Percentiles rank a stretch among this genome's conserved stretches.
These are phyloP conservation scores for Toxostoma redivivum DNA, from an alignment of 2,113 vertebrate genomes.

Conservation along the genomic window DNA sequence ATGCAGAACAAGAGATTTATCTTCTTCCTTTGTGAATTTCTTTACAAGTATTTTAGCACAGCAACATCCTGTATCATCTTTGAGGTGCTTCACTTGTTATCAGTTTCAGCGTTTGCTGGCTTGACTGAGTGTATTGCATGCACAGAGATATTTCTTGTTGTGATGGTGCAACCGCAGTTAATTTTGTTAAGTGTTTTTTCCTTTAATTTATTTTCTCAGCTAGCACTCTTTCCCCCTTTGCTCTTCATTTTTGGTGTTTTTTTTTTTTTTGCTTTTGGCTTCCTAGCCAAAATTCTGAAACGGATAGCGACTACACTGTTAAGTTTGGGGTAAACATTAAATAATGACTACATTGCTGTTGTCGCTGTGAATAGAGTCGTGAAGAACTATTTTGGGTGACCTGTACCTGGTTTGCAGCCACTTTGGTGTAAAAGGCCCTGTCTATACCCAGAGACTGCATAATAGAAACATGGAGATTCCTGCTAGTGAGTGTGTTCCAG, in stretches of 20 bases:
- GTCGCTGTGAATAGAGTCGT: not conserved
- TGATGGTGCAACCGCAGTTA: not conserved
- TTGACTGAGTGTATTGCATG: not conserved
- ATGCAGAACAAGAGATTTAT: not conserved
- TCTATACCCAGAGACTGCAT: rapidly evolving
- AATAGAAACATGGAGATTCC: not conserved
- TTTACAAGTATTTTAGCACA: not conserved
- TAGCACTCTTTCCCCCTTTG: not conserved
- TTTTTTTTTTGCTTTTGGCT: not conserved
- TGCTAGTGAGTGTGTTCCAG: not conserved
- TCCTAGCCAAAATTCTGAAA: not conserved
- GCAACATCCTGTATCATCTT: not conserved
- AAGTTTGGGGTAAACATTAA: not conserved
- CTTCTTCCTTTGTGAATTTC: not conserved
- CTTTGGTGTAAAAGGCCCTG: not conserved
- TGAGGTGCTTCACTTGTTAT: not conserved
- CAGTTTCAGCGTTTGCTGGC: not conserved
- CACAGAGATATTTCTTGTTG: not conserved
- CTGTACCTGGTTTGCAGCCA: not conserved
- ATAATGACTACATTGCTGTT: not conserved
- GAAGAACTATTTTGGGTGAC: not conserved
- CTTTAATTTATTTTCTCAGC: not conserved
- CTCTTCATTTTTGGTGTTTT: not conserved
- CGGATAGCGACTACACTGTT: not conserved
- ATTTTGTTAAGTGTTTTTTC: not conserved